Evolutionary conservation across 1,140 invertebrate species (phyloP), one percentile per base, ranked within the genome.

Genomic region (Trachymyrmex septentrionalis): DNA sequence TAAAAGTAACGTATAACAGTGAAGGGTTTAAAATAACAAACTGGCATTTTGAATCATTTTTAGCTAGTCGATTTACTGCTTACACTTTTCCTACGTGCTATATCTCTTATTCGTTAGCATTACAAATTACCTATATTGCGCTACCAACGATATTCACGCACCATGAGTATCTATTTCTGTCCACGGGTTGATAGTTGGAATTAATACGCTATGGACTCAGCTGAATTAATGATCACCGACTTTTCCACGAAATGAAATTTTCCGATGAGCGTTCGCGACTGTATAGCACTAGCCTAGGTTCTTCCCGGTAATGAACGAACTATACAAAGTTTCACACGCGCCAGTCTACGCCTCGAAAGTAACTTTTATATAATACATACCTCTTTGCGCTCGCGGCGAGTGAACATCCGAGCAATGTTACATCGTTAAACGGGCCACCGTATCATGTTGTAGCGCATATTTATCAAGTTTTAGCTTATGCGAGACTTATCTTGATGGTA

Each of bases 181-280:
- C 12, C 14, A 7, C 3, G 2, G 19, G 4, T 7, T 19, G 55
- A n/a, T 61, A 34, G 34, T 19, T 61, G 24, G 9, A 61, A 63
- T 24, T 69, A 27, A 48, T 38, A 9, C 7, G 3, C 66, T 81
- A 81, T 71, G 34, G 34, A 44, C 66, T 27, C 12, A 44, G 1
- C 9, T 84, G n/a, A 73, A 84, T 75, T 84, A 84, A 84, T 84
- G 38, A 75, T 84, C 14, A 38, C 55, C n/a, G 50, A 24, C 24
- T 84, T 16, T 61, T 34, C 38, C 38, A 6, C 80, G 53, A 73
- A 73, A 38, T 64, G 55, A 84, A 84, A 84, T 81, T 81, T 81
- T 57, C 78, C 10, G 14, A n/a, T 50, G 19, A 24, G 12, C 5
- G 34, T 59, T 59, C 10, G 21, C 12, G 10, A 48, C n/a, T 84